A percentile compares a stretch with the other conserved stretches of the same genome.
Evolutionary conservation across 1,140 invertebrate genomes (phyloP).

Genomic region (Babylonia areolata): DNA sequence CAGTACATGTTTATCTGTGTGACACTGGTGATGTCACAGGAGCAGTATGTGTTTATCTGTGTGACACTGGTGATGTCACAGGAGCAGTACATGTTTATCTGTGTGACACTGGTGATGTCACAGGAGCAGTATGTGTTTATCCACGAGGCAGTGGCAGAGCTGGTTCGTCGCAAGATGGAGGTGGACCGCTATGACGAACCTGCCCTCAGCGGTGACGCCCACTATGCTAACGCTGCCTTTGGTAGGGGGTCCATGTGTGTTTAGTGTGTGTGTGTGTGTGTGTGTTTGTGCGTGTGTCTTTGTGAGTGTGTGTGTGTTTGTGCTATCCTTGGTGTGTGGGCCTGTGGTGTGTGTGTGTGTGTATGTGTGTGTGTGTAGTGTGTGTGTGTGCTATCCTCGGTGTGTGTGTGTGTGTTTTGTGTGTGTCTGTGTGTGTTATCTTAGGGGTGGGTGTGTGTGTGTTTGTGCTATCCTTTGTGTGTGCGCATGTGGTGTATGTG

Average conservation of each 20-base stretch:
- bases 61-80: no score
- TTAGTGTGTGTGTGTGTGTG: neutral
- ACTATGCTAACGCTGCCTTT: neutral
- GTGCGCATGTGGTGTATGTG: no score
- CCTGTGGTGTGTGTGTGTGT: conserved; percentile 7
- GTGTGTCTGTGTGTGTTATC: no score
- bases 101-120: neutral
- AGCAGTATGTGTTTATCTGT: no score
- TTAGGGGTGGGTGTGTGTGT: no score
- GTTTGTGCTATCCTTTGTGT: no score
- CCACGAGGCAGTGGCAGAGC: neutral
- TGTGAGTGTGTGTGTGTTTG: neutral
- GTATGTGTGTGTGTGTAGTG: no score
- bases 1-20: neutral
- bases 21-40: no score
- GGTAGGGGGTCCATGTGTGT: neutral
- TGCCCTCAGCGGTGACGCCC: neutral
- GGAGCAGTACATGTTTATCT: no score
- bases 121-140: conserved; percentile 35
- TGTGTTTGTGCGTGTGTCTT: neutral
- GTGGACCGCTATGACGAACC: conserved; percentile 26
- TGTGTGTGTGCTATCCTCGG: no score
- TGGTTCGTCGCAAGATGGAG: conserved; percentile 7
- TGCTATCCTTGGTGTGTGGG: no score
- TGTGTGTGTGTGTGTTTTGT: no score